phyloP scores from a whole-genome alignment of 2,888 invertebrate genomes.

The Rhynchonema sp. region DNA sequence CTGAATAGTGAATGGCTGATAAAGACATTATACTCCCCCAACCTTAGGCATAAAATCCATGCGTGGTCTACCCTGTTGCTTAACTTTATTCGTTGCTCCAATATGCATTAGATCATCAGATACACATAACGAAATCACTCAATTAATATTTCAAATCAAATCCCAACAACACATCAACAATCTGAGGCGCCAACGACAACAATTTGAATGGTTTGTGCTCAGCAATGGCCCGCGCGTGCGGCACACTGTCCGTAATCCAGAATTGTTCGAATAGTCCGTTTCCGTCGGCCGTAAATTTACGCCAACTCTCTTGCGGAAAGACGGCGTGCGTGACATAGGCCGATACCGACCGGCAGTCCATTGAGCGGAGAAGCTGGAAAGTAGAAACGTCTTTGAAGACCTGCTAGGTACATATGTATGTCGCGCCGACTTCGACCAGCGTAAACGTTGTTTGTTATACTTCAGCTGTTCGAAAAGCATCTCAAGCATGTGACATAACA shows the following conservation, averaged over 20 bases:
- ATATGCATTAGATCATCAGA: too few relatives aligned
- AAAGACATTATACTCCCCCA: too few relatives aligned
- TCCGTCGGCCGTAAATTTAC: slow-evolving; percentile 17
- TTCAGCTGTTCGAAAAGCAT: too few relatives aligned
- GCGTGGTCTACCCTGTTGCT: too few relatives aligned
- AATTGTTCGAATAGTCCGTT: slow-evolving; percentile 25
- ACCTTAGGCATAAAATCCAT: too few relatives aligned
- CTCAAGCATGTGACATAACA: too few relatives aligned
- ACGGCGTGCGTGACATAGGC: slow-evolving; percentile 32
- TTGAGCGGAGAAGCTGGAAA: slow-evolving; percentile 13
- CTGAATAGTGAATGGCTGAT: too few relatives aligned
- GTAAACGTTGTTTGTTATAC: too few relatives aligned
- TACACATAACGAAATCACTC: neutral
- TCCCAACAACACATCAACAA: slow-evolving; percentile 27
- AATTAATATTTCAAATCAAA: slow-evolving; percentile 21
- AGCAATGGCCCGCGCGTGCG: slow-evolving; percentile 27
- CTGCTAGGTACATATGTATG: too few relatives aligned
- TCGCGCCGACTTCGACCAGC: too few relatives aligned
- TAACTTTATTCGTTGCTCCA: too few relatives aligned
- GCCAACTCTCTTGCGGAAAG: slow-evolving; percentile 31
- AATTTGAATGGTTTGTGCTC: slow-evolving; percentile 27
- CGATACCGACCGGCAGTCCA: slow-evolving; percentile 26
- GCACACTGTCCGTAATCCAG: slow-evolving; percentile 32
- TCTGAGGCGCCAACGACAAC: slow-evolving; percentile 25
- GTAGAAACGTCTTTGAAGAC: neutral